phyloP scores from a whole-genome alignment of 2,113 vertebrate species.

The Gopherus evgoodei region DNA sequence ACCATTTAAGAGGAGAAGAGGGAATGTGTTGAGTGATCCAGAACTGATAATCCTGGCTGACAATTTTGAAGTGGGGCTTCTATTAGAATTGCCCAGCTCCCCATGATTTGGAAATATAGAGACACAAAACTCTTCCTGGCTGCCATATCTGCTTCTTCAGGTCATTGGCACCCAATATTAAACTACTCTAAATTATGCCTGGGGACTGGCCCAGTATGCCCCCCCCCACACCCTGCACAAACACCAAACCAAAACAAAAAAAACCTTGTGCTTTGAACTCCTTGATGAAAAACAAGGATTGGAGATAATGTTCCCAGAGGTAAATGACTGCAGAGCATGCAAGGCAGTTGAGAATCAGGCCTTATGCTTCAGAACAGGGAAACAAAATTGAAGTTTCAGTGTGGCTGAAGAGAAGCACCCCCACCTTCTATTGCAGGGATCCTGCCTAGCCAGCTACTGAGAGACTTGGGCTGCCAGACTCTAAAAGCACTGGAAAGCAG shows the following conservation, averaged over 20 bases:
- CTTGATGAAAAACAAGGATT: neutral
- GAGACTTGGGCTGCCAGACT: neutral
- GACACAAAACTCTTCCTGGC: neutral
- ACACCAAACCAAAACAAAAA: too few species aligned
- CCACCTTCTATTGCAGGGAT: neutral
- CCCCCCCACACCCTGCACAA: neutral
- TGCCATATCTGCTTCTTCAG: neutral
- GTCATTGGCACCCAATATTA: accelerated
- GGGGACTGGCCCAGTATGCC: neutral
- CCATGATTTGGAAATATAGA: neutral
- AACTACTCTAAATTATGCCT: neutral
- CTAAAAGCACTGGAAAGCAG: neutral
- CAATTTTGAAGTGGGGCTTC: too few species aligned
- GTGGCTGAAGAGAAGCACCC: neutral
- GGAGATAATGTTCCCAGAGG: neutral
- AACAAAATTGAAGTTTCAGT: neutral
- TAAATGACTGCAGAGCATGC: neutral
- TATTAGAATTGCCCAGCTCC: too few species aligned
- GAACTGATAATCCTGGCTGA: too few species aligned
- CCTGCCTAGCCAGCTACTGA: neutral
- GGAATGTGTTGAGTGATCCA: too few species aligned
- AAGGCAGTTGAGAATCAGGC: neutral
- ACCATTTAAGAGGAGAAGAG: too few species aligned
- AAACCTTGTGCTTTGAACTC: neutral
- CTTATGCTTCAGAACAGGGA: neutral